These are phyloP conservation scores for Diglossa cyanea DNA, from an alignment of 2,797 vertebrate genomes.

Conservation along the genomic window DNA sequence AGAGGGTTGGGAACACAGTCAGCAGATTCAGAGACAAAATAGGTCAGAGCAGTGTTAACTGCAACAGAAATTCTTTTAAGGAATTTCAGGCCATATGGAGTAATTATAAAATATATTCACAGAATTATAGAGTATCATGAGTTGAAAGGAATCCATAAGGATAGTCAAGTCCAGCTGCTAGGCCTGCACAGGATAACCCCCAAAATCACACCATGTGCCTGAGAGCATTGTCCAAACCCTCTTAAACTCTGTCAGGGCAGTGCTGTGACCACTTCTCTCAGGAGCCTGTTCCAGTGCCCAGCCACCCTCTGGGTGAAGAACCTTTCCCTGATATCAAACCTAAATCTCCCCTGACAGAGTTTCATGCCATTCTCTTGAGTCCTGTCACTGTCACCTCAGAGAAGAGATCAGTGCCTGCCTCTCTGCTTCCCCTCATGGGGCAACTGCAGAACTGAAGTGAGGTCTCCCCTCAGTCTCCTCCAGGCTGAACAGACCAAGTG, in stretches of 20 bases:
- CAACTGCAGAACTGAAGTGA: background rate
- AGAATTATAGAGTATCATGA: background rate
- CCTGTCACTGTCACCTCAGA: background rate
- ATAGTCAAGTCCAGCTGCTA: background rate
- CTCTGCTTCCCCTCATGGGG: accelerated
- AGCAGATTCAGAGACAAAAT: background rate
- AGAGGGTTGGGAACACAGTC: background rate
- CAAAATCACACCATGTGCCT: background rate
- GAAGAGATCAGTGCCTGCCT: background rate
- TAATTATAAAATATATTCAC: background rate
- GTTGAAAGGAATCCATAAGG: background rate
- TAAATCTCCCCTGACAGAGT: background rate
- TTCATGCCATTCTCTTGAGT: accelerated
- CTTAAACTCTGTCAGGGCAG: background rate
- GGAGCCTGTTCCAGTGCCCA: background rate
- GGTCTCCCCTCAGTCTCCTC: background rate
- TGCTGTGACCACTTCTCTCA: background rate
- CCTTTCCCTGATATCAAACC: accelerated
- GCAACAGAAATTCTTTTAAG: background rate
- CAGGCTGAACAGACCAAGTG: background rate
- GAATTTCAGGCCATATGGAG: background rate
- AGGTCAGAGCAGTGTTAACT: background rate
- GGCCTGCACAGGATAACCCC: background rate
- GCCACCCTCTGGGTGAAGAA: accelerated
- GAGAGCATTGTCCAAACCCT: background rate